Conservation (phyloP, 2,113 vertebrate genomes). For the Leptodactylus fuscus region DNA sequence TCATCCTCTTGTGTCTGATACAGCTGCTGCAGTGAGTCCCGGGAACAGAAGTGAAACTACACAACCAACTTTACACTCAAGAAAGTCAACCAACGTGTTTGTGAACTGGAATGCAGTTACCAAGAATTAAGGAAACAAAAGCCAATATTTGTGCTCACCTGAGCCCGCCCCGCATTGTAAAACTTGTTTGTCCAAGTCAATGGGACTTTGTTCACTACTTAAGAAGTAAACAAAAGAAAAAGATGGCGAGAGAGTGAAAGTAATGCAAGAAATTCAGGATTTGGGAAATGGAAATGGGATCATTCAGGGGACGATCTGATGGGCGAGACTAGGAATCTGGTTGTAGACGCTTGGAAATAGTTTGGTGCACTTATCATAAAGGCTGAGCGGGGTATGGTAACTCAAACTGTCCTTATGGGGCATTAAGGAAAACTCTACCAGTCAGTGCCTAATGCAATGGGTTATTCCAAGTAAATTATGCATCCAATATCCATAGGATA, state of each 20-base stretch:
- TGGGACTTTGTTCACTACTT: background rate
- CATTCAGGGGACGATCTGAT: background rate
- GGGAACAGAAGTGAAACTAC: background rate
- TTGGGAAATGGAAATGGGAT: background rate
- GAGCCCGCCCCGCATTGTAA: background rate
- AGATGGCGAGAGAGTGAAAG: background rate
- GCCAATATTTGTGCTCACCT: slow-evolving; percentile 43
- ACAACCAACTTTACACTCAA: background rate
- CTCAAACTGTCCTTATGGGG: too few relatives aligned
- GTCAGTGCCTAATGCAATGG: too few relatives aligned
- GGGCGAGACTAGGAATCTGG: background rate
- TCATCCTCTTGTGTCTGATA: background rate
- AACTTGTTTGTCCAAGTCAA: slow-evolving; percentile 2
- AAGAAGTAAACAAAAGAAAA: background rate
- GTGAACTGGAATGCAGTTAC: background rate
- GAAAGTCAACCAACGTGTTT: background rate
- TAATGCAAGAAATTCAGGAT: background rate
- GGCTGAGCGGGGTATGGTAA: too few relatives aligned
- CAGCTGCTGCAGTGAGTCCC: background rate
- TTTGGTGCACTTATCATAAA: background rate
- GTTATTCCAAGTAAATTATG: too few relatives aligned
- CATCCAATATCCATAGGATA: too few relatives aligned
- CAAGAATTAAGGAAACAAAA: background rate
- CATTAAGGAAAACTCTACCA: too few relatives aligned
- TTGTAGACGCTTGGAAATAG: background rate